Evolutionary conservation across 2,113 vertebrate genomes (phyloP).

Genomic region (Cheilinus undulatus): DNA sequence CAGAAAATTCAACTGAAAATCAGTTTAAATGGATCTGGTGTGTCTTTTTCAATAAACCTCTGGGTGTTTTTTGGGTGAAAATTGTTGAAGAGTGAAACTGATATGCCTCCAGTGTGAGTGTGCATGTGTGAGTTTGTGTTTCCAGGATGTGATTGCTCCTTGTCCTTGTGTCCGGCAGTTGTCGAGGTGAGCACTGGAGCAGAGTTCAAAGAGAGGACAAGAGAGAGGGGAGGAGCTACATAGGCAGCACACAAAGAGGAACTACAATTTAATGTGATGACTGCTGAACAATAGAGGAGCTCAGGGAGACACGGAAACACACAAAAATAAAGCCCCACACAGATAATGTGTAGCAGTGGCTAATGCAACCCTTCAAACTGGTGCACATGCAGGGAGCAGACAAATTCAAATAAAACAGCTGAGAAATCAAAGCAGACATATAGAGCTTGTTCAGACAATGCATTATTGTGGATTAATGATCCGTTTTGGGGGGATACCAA

Average conservation of each 20-base stretch:
- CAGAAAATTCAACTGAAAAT: slow-evolving; percentile 30
- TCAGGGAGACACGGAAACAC: no score
- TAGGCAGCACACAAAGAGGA: neutral
- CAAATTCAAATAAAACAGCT: slow-evolving; percentile 31
- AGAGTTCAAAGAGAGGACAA: slow-evolving; percentile 73
- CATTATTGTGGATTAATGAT: no score
- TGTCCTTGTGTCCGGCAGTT: slow-evolving; percentile 43
- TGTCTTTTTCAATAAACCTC: slow-evolving; percentile 14
- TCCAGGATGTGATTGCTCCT: slow-evolving; percentile 31
- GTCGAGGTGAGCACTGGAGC: slow-evolving; percentile 36
- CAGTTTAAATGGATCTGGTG: slow-evolving; percentile 16
- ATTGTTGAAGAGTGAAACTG: neutral
- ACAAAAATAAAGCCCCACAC: slow-evolving; percentile 7
- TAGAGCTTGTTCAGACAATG: no score
- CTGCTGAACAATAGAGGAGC: no score
- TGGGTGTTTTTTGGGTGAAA: neutral
- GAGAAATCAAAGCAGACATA: no score
- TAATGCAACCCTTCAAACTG: neutral
- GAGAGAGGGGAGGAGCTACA: slow-evolving; percentile 36
- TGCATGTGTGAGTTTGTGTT: slow-evolving; percentile 1
- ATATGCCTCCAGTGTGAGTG: neutral
- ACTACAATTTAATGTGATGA: no score
- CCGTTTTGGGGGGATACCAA: no score
- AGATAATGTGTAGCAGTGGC: slow-evolving; percentile 11
- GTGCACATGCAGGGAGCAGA: neutral